Percentiles rank a stretch among this genome's conserved stretches.
Conservation (phyloP, 1,140 invertebrate species). For the Oncopeltus fasciatus region DNA sequence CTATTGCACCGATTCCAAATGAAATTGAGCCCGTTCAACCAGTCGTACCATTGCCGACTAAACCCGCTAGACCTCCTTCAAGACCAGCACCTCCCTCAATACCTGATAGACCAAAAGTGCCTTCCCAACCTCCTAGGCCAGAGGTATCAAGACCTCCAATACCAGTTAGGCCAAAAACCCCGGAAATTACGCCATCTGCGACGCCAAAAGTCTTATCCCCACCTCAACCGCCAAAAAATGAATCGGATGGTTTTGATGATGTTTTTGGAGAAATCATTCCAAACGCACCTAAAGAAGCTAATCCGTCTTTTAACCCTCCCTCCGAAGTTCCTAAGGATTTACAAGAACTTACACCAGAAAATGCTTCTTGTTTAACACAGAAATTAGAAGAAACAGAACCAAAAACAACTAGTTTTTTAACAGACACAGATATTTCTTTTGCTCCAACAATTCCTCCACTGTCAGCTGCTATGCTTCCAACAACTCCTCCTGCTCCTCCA, state of each 20-base stretch:
- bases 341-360: not conserved
- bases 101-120: constrained; percentile 23
- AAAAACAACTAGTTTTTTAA: not conserved
- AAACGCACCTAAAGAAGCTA: not conserved
- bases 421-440: not conserved
- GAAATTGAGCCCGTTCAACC: not conserved
- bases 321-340: not conserved
- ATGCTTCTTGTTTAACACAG: not conserved
- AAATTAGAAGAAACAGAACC: not conserved
- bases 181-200: constrained; percentile 8
- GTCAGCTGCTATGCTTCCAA: not conserved
- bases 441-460: not conserved
- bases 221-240: constrained; percentile 20
- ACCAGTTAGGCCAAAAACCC: not conserved
- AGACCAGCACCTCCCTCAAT: constrained; percentile 27
- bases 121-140: constrained; percentile 16
- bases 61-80: not conserved
- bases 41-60: not conserved
- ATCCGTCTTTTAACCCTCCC: not conserved
- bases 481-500: not conserved
- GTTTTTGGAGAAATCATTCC: not conserved
- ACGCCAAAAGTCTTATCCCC: constrained; percentile 25
- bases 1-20: not conserved
- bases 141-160: constrained; percentile 12
- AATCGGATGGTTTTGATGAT: constrained; percentile 8